Conservation (phyloP, 2,888 invertebrate species). For the Thysanoteuthis rhombus region DNA sequence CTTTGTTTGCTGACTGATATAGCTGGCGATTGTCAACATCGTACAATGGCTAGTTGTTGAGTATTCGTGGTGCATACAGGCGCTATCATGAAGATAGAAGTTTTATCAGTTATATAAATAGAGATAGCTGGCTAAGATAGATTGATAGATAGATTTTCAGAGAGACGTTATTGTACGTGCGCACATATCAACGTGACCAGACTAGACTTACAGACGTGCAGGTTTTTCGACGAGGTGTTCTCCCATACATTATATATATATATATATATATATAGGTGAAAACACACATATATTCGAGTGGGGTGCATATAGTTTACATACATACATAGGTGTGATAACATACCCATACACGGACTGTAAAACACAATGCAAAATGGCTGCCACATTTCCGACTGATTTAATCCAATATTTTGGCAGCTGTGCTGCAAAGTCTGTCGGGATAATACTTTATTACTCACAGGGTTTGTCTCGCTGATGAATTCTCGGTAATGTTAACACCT, state of each 20-base stretch:
- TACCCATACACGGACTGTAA: neutral
- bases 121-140: too few species aligned
- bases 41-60: too few species aligned
- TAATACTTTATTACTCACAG: neutral
- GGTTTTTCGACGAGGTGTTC: too few species aligned
- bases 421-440: neutral
- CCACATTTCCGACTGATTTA: neutral
- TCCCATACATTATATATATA: neutral
- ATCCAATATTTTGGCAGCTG: neutral
- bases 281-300: rapidly evolving
- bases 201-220: too few species aligned
- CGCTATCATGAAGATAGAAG: too few species aligned
- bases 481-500: neutral
- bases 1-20: too few species aligned
- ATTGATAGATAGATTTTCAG: too few species aligned
- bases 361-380: neutral
- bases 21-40: too few species aligned
- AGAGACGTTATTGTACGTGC: too few species aligned
- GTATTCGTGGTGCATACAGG: too few species aligned
- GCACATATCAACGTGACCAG: too few species aligned
- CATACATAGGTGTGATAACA: neutral
- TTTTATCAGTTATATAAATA: too few species aligned
- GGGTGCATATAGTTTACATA: neutral
- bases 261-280: neutral
- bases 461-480: slow-evolving; percentile 12